Base-by-base conservation (phyloP, 2,888 invertebrate genomes). In the Mycalesis mineus region DNA sequence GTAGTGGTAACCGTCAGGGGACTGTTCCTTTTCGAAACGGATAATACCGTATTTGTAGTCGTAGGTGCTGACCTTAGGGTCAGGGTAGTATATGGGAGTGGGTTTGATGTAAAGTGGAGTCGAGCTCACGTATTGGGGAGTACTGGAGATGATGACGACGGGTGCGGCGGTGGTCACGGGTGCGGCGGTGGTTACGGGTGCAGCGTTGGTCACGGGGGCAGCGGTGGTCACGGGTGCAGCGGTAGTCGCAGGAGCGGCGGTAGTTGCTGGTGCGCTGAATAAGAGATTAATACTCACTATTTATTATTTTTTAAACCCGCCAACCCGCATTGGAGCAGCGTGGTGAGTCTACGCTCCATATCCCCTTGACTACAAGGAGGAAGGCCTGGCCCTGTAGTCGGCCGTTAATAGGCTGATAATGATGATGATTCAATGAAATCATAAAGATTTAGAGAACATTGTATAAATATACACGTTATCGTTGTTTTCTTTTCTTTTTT, bases 31-130 rank as follows among this genome's bases (percentile, higher is more conserved):
- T 37, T 88, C 88, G 64, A 82, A 80, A 22, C 88, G 87, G 64
- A 88, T 79, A 68, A 89, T 81, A 17, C 86, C 84, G 65, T 75
- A 82, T 63, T 83, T 81, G 75, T 88, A 85, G 65, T 86, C 84
- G 42, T 62, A 61, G n/a, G 14, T 55, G 50, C 51, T 58, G 33
- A 31, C 31, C 33, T 50, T 60, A 17, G 40, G 40, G 28, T 52
- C 59, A 17, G 52, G 55, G 11, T 53, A 55, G 41, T 57, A 57
- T n/a, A 36, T 39, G 29, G 57, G 57, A 3, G 64, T 58, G 29
- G 56, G 57, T 28, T 58, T 61, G 17, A 57, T 54, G 48, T 45
- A 61, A 8, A 54, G 47, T 41, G 47, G 55, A 39, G 62, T 37
- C 6, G 60, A 53, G 33, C 49, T 58, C 15, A 53, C 55, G 45